These are phyloP conservation scores for Rallus limicola DNA, from an alignment of 2,113 vertebrate species.

Conservation along the genomic window DNA sequence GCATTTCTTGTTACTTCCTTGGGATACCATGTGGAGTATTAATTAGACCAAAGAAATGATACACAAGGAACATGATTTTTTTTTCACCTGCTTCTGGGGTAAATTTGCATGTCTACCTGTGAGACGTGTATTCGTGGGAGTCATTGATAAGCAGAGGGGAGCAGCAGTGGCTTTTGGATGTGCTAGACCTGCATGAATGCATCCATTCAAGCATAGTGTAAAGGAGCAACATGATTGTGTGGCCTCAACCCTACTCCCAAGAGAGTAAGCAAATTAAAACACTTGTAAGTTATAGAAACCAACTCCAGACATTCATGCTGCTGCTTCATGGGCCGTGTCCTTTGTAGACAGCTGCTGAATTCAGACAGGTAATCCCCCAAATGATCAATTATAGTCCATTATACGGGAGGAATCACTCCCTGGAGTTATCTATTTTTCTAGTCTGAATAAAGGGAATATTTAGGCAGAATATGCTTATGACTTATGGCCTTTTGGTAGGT, in stretches of 20 bases:
- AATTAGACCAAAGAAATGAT: not conserved
- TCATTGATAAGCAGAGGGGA: not conserved
- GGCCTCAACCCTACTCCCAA: not conserved
- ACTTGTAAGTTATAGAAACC: accelerated
- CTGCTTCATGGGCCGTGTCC: accelerated
- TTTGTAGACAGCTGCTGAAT: not conserved
- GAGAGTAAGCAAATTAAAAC: not conserved
- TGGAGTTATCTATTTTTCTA: not conserved
- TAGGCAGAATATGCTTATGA: not conserved
- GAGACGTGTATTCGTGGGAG: not conserved
- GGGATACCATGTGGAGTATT: not conserved
- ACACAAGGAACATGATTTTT: not conserved
- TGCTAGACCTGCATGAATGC: not conserved
- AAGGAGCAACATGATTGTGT: not conserved
- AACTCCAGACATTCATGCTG: not conserved
- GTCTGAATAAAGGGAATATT: not conserved
- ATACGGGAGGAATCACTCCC: not conserved
- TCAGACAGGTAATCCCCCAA: not conserved
- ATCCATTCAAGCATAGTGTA: not conserved
- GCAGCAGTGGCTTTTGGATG: not conserved
- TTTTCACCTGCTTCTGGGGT: not conserved
- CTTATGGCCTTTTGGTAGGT: not conserved
- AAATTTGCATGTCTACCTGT: not conserved
- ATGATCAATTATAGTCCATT: not conserved
- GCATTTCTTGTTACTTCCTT: not conserved